Evolutionary conservation across 2,888 invertebrate species (phyloP).

Genomic region (Trissolcus japonicus): DNA sequence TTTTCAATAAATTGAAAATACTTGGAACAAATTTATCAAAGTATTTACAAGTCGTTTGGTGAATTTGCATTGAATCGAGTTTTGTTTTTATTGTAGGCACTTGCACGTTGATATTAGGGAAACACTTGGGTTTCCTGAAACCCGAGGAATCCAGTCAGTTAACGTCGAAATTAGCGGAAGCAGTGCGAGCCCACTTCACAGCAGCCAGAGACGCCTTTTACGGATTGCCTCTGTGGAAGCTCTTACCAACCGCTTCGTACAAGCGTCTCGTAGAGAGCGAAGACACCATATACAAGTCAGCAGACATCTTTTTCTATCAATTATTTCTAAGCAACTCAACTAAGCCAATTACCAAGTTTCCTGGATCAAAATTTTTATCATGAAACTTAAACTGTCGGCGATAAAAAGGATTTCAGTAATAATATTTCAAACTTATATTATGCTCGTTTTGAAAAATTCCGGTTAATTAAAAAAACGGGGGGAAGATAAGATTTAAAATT

Average conservation of each 20-base stretch:
- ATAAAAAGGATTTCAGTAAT: too few relatives aligned
- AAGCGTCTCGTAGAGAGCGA: constrained; percentile 84
- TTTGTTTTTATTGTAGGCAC: constrained; percentile 78
- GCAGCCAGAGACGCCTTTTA: constrained; percentile 89
- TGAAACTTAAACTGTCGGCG: too few relatives aligned
- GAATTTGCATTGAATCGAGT: constrained; percentile 5
- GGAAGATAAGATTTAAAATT: too few relatives aligned
- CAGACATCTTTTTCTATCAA: constrained; percentile 30
- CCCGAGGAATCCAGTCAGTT: constrained; percentile 78
- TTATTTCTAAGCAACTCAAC: constrained; percentile 13
- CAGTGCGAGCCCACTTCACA: constrained; percentile 86
- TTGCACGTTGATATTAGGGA: constrained; percentile 87
- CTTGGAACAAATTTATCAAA: too few relatives aligned
- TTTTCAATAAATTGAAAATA: too few relatives aligned
- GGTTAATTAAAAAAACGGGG: too few relatives aligned
- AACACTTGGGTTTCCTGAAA: constrained; percentile 85
- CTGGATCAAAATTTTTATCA: constrained; percentile 1
- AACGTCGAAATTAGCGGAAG: constrained; percentile 82
- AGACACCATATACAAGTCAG: constrained; percentile 88
- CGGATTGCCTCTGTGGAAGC: constrained; percentile 89
- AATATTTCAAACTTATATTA: too few relatives aligned
- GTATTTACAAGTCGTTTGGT: too few relatives aligned
- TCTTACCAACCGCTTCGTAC: constrained; percentile 85
- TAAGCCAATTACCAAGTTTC: constrained; percentile 1
- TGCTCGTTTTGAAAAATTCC: too few relatives aligned